Evolutionary conservation across 2,888 invertebrate genomes (phyloP).

Genomic region (Trichogramma dendrolimi): DNA sequence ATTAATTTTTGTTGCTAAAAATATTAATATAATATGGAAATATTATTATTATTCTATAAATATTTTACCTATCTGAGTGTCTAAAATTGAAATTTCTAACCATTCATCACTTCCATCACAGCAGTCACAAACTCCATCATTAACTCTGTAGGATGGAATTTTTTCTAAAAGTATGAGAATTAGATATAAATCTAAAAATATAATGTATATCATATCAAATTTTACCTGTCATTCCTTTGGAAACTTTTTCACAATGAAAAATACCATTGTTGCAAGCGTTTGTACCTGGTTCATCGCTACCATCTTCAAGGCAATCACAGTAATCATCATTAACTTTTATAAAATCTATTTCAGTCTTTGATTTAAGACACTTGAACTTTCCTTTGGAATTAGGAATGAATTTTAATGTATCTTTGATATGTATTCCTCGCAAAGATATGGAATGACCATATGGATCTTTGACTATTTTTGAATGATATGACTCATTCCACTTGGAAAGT

Average conservation of each 20-base stretch:
- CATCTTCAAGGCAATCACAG: conserved; percentile 76
- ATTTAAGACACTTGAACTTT: conserved; percentile 53
- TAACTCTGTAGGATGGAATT: conserved; percentile 77
- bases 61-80: conserved; percentile 15
- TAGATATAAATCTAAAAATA: conserved; percentile 32
- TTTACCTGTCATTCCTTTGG: conserved; percentile 6
- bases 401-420: conserved; percentile 49
- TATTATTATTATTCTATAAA: not conserved
- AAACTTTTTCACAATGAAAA: conserved; percentile 68
- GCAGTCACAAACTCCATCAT: conserved; percentile 92
- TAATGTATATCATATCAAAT: not conserved
- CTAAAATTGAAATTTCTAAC: conserved; percentile 36
- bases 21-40: not conserved
- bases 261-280: conserved; percentile 79
- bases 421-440: conserved; percentile 47
- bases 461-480: conserved; percentile 35
- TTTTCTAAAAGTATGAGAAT: conserved; percentile 36
- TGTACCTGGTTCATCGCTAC: conserved; percentile 78
- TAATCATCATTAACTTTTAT: conserved; percentile 74
- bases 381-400: conserved; percentile 52
- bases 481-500: conserved; percentile 34
- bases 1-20: not conserved
- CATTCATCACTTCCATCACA: conserved; percentile 91
- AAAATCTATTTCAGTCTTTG: conserved; percentile 55
- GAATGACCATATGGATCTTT: conserved; percentile 32